These are phyloP conservation scores for Pantelozetes paolii DNA, from an alignment of 2,888 invertebrate genomes.

Conservation along the genomic window DNA sequence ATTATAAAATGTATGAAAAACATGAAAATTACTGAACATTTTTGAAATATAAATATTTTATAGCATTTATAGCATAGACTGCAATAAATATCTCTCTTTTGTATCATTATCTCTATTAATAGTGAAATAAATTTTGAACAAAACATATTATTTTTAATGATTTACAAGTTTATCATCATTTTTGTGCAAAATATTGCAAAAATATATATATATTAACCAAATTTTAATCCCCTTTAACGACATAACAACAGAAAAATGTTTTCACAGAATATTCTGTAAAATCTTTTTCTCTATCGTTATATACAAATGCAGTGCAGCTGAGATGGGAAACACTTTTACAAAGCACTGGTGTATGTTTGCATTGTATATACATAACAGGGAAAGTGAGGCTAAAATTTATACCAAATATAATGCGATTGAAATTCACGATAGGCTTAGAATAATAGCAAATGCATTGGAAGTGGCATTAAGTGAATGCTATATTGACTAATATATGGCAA, in stretches of 20 bases:
- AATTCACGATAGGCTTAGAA: slow-evolving; percentile 21
- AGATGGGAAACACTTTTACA: neutral
- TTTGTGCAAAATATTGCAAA: neutral
- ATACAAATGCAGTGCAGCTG: neutral
- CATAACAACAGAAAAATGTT: neutral
- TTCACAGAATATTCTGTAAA: neutral
- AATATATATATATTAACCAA: neutral
- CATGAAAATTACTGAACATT: too few relatives aligned
- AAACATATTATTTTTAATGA: slow-evolving; percentile 14
- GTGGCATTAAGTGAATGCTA: slow-evolving; percentile 34
- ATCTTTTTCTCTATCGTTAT: neutral
- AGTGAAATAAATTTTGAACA: neutral
- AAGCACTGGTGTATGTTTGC: slow-evolving; percentile 21
- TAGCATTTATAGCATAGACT: too few relatives aligned
- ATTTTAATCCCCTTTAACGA: slow-evolving; percentile 2
- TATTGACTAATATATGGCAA: slow-evolving; percentile 32
- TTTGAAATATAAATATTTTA: too few relatives aligned
- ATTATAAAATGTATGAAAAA: neutral
- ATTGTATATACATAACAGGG: neutral
- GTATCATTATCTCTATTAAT: slow-evolving; percentile 9
- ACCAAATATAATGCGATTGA: slow-evolving; percentile 18
- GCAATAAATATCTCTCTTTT: too few relatives aligned
- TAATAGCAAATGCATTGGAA: slow-evolving; percentile 19
- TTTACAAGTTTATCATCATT: slow-evolving; percentile 13
- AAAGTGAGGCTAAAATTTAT: slow-evolving; percentile 11